Base-by-base conservation (phyloP, 2,113 vertebrate genomes). In the Protomyctophum bolini region DNA sequence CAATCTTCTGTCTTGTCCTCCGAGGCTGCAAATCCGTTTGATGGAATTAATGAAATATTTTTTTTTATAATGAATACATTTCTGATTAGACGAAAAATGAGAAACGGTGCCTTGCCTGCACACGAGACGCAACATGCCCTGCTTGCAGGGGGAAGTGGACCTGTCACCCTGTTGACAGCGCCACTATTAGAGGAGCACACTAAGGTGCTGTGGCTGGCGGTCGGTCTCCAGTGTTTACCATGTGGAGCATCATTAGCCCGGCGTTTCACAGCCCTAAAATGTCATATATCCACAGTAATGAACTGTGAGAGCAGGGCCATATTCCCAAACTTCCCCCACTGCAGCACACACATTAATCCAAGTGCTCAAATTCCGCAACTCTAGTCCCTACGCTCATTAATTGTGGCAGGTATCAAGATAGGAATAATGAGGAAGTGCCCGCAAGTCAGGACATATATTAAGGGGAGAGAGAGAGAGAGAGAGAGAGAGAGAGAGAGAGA, bases 361-460 rank as follows among this genome's bases (percentile, higher is more conserved):
- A 82, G 79, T 60, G 75, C 79, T 88, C 83, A 87, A 84, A 90
- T 86, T 87, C 79, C 64, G 80, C 81, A 79, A 76, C 86, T 81
- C 10, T 46, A 81, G 87, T 92, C 92, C 90, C 92, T 88, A 83
- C 77, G 80, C 92, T 93, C 92, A 93, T 93, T 94, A 93, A 90
- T 89, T 77, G 71, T 91, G 92, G 88, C 92, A 93, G 88, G 89
- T 90, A 90, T 92, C 88, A 91, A 87, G 91, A 92, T 92, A 85
- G 88, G 88, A 92, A 93, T 94, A 94, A 93, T 92, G 92, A 93
- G 93, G 75, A 88, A 89, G 84, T 91, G 89, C 90, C 92, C 82
- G 83, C 88, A 82, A 92, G 90, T 91, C 91, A 91, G 84, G 76
- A 80, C 77, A 82, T 86, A 84, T 86, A 87, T 90, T 88, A 83